phyloP scores from a whole-genome alignment of 2,797 vertebrate genomes.

The Enteromius fasciolatus region DNA sequence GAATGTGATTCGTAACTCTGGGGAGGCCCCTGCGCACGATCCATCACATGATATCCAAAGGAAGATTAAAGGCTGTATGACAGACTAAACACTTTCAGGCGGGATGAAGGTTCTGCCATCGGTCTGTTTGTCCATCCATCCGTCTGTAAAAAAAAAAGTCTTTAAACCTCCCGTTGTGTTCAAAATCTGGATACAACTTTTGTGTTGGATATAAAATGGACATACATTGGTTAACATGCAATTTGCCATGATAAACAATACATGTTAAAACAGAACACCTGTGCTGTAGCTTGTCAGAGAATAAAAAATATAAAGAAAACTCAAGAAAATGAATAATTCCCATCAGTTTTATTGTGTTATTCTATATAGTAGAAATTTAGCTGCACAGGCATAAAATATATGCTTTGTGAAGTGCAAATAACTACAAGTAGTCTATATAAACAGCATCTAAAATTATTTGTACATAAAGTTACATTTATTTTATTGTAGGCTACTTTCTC shows the following conservation, averaged over 20 bases:
- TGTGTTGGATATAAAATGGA: neutral
- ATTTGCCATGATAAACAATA: neutral
- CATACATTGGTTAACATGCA: neutral
- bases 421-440: neutral
- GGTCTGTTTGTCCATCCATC: neutral
- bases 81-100: slow-evolving; percentile 53
- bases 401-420: neutral
- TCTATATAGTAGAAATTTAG: too few relatives aligned
- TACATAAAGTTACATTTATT: neutral
- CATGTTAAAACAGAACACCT: neutral
- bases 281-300: neutral
- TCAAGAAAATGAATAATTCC: neutral
- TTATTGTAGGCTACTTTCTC: neutral
- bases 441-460: neutral
- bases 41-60: slow-evolving; percentile 66
- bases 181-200: neutral
- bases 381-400: neutral
- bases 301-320: neutral
- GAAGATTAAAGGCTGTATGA: slow-evolving; percentile 68
- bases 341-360: neutral
- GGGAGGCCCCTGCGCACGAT: slow-evolving; percentile 69
- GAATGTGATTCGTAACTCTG: slow-evolving; percentile 88
- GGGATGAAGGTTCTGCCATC: slow-evolving; percentile 23
- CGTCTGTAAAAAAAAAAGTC: neutral
- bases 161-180: neutral